A percentile compares a stretch with the other conserved stretches of the same genome.
Evolutionary conservation across 2,113 vertebrate species (phyloP).

Genomic region (Phalacrocorax pelagicus): DNA sequence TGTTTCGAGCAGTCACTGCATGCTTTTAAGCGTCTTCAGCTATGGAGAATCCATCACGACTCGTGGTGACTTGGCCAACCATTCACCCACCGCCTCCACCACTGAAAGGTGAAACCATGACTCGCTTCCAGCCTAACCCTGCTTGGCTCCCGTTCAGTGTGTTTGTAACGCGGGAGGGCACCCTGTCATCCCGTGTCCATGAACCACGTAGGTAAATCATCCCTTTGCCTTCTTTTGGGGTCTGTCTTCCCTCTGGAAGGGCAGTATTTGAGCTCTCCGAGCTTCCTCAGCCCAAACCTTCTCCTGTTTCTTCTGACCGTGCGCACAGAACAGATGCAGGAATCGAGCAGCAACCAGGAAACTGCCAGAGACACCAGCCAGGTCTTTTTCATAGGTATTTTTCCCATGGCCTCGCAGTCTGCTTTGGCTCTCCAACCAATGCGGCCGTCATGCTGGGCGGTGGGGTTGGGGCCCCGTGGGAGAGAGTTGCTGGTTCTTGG

Average conservation of each 20-base stretch:
- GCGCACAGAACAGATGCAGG: not conserved
- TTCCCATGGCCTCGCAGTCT: not conserved
- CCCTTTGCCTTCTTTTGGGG: not conserved
- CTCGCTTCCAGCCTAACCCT: not conserved
- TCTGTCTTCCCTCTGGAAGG: not conserved
- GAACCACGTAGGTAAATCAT: fast-evolving
- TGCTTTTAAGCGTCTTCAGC: not conserved
- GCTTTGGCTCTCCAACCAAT: not conserved
- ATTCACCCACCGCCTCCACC: fast-evolving
- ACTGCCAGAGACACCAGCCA: not conserved
- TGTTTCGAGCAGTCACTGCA: fast-evolving
- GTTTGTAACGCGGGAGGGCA: fast-evolving
- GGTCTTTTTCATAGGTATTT: fast-evolving
- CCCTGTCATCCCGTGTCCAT: not conserved
- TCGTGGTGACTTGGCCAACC: not conserved
- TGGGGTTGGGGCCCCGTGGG: fast-evolving
- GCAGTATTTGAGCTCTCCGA: not conserved
- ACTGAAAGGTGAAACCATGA: not conserved
- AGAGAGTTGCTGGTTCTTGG: not conserved
- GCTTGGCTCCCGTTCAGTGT: not conserved
- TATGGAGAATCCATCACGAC: not conserved
- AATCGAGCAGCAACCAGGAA: not conserved
- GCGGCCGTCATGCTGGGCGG: fast-evolving
- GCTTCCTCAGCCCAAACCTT: not conserved
- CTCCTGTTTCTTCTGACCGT: not conserved